Conservation (phyloP, 2,797 vertebrate species). For the Platalea minor region DNA sequence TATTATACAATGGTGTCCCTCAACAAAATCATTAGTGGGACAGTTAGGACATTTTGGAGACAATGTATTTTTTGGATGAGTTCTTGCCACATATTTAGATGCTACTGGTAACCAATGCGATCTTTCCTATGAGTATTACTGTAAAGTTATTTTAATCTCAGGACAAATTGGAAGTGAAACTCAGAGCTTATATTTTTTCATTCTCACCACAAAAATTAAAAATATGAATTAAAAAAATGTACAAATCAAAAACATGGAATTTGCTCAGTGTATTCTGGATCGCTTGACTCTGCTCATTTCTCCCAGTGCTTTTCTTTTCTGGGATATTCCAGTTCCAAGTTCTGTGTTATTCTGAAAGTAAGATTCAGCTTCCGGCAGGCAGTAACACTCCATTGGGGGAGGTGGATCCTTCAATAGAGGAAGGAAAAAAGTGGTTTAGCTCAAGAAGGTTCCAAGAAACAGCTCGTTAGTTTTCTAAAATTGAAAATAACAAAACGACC, state of each 20-base stretch:
- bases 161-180: background rate
- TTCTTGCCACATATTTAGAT: background rate
- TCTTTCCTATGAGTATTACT: background rate
- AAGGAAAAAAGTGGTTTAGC: background rate
- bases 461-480: background rate
- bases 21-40: background rate
- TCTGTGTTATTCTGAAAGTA: constrained; percentile 62
- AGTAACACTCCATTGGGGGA: constrained; percentile 83
- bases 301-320: constrained; percentile 87
- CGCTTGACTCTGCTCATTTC: constrained; percentile 81
- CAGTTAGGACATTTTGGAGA: background rate
- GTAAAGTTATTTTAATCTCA: background rate
- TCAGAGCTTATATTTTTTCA: background rate
- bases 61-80: background rate
- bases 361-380: constrained; percentile 72
- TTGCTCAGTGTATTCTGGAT: constrained; percentile 77
- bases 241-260: background rate
- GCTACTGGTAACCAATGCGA: background rate
- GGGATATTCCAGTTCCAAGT: constrained; percentile 68
- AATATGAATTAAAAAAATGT: constrained; percentile 1
- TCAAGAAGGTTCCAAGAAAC: background rate
- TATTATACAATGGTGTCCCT: background rate
- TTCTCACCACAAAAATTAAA: too few species aligned
- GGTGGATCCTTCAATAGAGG: constrained; percentile 81
- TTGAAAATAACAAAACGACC: background rate